These are phyloP conservation scores for Caenorhabditis sinica DNA, from an alignment of 2,888 invertebrate species.

Conservation along the genomic window DNA sequence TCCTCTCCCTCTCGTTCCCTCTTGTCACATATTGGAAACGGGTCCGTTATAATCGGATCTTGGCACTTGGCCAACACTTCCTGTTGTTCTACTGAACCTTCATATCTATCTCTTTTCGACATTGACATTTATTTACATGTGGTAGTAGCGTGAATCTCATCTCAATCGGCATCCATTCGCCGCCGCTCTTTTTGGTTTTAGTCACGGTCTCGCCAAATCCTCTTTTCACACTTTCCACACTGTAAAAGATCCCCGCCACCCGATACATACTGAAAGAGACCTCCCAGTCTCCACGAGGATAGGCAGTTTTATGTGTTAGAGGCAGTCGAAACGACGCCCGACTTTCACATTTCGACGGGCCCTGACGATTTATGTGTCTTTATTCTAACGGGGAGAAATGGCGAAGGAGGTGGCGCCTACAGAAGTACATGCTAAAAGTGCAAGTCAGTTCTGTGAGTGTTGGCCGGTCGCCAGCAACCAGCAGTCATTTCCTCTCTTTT, in stretches of 20 bases:
- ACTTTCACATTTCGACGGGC: conserved; percentile 55
- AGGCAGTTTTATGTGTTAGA: conserved; percentile 22
- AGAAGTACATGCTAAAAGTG: conserved; percentile 61
- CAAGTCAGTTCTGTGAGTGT: conserved; percentile 54
- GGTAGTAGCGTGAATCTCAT: conserved; percentile 35
- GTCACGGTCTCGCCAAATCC: conserved; percentile 62
- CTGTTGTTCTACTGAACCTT: conserved; percentile 58
- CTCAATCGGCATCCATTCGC: conserved; percentile 10
- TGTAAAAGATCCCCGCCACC: conserved; percentile 41
- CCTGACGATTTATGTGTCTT: conserved; percentile 64
- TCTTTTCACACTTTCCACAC: conserved; percentile 49
- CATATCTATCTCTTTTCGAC: not conserved
- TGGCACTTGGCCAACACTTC: conserved; percentile 60
- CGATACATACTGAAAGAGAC: conserved; percentile 33
- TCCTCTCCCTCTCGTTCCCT: too few species aligned
- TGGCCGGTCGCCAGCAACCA: conserved; percentile 56
- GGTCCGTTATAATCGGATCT: conserved; percentile 45
- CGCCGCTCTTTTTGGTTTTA: conserved; percentile 40
- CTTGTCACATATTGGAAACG: not conserved
- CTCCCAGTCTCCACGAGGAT: conserved; percentile 45
- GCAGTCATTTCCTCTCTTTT: conserved; percentile 20
- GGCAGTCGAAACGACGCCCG: conserved; percentile 29
- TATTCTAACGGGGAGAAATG: conserved; percentile 59
- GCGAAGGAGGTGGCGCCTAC: conserved; percentile 43
- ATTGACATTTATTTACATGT: conserved; percentile 22